Evolutionary conservation across 2,888 invertebrate genomes (phyloP).

Genomic region (Apantesis nais): DNA sequence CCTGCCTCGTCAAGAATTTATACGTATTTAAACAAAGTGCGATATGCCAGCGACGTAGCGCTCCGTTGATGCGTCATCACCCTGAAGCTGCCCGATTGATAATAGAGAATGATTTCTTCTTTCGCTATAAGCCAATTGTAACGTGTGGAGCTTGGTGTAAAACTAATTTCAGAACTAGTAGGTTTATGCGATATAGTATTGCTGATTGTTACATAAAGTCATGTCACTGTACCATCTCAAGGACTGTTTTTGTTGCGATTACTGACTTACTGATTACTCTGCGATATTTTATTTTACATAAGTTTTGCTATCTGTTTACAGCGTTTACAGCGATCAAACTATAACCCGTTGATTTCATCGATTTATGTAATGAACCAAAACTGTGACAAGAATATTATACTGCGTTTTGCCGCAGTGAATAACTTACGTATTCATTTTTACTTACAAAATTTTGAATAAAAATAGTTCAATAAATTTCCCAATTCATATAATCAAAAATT

Average conservation of each 20-base stretch:
- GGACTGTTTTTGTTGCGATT: neutral
- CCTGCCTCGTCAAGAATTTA: neutral
- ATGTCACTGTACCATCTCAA: neutral
- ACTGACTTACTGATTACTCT: neutral
- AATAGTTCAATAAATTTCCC: slow-evolving; percentile 54
- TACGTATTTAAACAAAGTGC: neutral
- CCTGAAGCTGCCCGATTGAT: neutral
- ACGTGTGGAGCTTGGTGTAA: neutral
- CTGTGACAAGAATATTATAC: neutral
- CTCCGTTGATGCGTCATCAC: neutral
- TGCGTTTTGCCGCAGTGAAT: neutral
- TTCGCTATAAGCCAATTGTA: neutral
- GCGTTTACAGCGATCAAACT: neutral
- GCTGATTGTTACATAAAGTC: neutral
- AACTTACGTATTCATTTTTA: slow-evolving; percentile 25
- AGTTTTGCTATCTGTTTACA: neutral
- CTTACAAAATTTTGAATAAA: slow-evolving; percentile 33
- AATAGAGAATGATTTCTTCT: neutral
- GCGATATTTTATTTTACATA: neutral
- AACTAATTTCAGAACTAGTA: neutral
- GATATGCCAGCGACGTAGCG: neutral
- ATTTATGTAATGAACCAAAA: neutral
- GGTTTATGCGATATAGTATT: neutral
- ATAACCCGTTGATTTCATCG: neutral
- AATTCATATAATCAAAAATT: slow-evolving; percentile 78